Conservation (phyloP, 2,888 invertebrate genomes). For the Diarsia brunnea region DNA sequence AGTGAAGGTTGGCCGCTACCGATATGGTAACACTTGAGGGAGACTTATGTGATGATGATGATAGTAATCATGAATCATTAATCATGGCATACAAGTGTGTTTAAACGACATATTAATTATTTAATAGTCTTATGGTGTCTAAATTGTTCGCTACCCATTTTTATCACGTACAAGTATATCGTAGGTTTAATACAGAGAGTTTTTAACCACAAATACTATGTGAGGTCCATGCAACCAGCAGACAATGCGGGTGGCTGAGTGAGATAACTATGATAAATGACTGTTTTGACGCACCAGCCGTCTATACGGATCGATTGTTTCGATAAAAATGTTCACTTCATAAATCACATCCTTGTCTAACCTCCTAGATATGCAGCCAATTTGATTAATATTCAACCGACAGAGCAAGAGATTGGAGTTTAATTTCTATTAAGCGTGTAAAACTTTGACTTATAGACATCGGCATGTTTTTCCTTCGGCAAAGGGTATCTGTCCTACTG, state of each 20-base stretch:
- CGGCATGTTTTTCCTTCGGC: conserved; percentile 23
- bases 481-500: background rate
- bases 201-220: conserved; percentile 57
- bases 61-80: no score
- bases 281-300: conserved; percentile 80
- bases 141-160: background rate
- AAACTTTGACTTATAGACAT: conserved; percentile 16
- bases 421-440: conserved; percentile 24
- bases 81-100: background rate
- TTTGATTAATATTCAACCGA: conserved; percentile 54
- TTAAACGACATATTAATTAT: background rate
- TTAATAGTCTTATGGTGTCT: background rate
- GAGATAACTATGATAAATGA: conserved; percentile 87
- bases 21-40: no score
- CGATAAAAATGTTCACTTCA: conserved; percentile 79
- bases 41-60: no score
- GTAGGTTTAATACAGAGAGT: conserved; percentile 8
- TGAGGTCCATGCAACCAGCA: conserved; percentile 71
- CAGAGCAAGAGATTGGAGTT: conserved; percentile 22
- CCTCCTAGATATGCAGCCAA: conserved; percentile 40
- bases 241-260: conserved; percentile 77
- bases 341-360: conserved; percentile 59
- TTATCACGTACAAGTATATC: background rate
- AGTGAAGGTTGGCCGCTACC: no score
- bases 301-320: conserved; percentile 79